Evolutionary conservation across 2,888 invertebrate genomes (phyloP), one percentile per base, ranked within the genome.

Genomic region (Eudasyphora cyanicolor): DNA sequence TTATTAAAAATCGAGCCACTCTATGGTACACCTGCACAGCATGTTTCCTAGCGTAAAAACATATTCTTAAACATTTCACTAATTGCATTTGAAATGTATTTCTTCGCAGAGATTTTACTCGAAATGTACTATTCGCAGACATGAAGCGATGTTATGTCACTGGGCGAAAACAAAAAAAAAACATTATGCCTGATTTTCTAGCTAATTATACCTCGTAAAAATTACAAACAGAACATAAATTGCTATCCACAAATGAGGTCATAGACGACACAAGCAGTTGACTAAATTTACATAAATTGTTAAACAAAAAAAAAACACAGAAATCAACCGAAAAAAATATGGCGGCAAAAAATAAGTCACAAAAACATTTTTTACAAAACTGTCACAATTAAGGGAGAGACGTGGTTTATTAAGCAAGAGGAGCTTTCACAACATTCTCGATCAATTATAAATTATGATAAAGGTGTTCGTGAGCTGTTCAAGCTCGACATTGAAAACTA

Each of bases 221-320:
- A 62, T 17, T 17, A 32, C 64, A 51, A 35, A 32, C 49, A 32
- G 19, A 27, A 51, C 42, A 77, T 49, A 62, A 77, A 62, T 77
- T 71, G 77, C 49, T 45, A 21, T 24, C 5, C 19, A 71, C 12
- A 51, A 78, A 78, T 78, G 71, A 78, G 77, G 77, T 78, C 77
- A 78, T 78, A 60, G 45, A 45, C 12, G 60, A 32, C 64, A 64
- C 64, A 21, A 19, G n/a, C 32, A 60, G 27, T 21, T 17, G 14
- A 27, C 24, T 17, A 42, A 42, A 67, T 67, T 67, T 67, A 67
- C 67, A 67, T 67, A 60, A n/a, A 60, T 67, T 67, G 19, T 67
- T 67, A 42, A 24, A 42, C 42, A n/a, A n/a, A n/a, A n/a, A n/a
- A n/a, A n/a, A n/a, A n/a, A n/a, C n/a, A n/a, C n/a, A n/a, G n/a